Evolutionary conservation across 2,888 invertebrate species (phyloP).

Genomic region (Himalopsyche tibetana): DNA sequence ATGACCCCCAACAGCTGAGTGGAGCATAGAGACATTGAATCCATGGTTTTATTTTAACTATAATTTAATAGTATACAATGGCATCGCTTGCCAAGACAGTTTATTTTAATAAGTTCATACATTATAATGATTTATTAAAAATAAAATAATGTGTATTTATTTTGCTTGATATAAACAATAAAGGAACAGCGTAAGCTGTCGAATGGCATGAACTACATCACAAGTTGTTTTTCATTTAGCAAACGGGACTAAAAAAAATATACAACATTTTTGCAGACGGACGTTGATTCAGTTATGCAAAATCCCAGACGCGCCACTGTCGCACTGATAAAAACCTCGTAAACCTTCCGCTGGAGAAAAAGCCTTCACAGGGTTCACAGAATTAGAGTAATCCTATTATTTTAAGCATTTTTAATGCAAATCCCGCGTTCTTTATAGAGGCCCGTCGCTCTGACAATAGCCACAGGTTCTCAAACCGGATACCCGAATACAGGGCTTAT

Average conservation of each 20-base stretch:
- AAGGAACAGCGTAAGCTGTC: neutral
- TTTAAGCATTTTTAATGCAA: constrained; percentile 65
- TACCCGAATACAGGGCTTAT: constrained; percentile 2
- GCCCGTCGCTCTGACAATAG: constrained; percentile 38
- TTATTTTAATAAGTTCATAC: too few relatives aligned
- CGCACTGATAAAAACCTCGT: constrained; percentile 48
- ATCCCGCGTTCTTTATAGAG: constrained; percentile 51
- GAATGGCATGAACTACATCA: neutral
- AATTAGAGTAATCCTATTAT: constrained; percentile 64
- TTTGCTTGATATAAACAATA: neutral
- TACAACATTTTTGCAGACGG: neutral
- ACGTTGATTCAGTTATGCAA: constrained; percentile 34
- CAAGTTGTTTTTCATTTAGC: neutral
- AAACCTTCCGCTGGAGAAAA: constrained; percentile 46
- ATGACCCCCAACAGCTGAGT: too few relatives aligned
- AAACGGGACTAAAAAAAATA: neutral
- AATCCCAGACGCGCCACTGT: constrained; percentile 29
- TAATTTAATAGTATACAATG: too few relatives aligned
- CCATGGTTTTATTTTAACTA: too few relatives aligned
- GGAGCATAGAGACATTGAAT: too few relatives aligned
- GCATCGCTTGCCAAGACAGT: too few relatives aligned
- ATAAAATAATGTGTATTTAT: neutral
- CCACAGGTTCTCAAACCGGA: constrained; percentile 33
- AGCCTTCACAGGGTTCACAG: constrained; percentile 58
- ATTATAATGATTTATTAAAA: too few relatives aligned